These are phyloP conservation scores for Cydia pomonella DNA, from an alignment of 1,140 invertebrate genomes.

Conservation along the genomic window DNA sequence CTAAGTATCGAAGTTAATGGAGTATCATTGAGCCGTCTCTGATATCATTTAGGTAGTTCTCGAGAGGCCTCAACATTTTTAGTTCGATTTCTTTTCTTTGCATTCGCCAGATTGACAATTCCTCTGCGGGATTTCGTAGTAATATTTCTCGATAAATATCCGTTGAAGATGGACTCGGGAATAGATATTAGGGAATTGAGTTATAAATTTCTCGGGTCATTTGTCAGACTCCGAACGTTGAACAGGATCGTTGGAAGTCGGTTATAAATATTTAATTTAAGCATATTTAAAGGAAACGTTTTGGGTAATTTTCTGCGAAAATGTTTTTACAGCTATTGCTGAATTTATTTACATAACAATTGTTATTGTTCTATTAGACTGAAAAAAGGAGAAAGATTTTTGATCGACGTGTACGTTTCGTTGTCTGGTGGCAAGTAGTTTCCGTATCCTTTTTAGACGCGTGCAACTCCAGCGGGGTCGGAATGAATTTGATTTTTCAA, in stretches of 20 bases:
- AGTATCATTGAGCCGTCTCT: neutral
- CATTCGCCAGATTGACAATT: slow-evolving; percentile 17
- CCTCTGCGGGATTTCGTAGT: neutral
- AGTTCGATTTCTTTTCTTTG: neutral
- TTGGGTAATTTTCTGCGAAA: neutral
- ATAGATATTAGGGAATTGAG: slow-evolving; percentile 4
- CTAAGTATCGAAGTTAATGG: slow-evolving; percentile 29
- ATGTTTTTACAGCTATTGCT: neutral
- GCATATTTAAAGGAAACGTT: neutral
- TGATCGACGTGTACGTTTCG: neutral
- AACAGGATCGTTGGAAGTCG: slow-evolving; percentile 8
- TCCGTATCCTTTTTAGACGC: too few relatives aligned
- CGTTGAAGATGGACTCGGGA: neutral
- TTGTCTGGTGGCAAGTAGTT: neutral
- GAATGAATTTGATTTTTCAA: too few relatives aligned
- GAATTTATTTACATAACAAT: slow-evolving; percentile 9
- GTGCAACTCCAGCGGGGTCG: too few relatives aligned
- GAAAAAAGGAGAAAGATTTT: too few relatives aligned
- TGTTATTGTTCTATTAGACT: neutral
- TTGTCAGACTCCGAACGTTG: neutral
- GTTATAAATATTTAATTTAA: slow-evolving; percentile 13
- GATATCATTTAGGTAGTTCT: slow-evolving; percentile 7
- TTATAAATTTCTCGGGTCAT: slow-evolving; percentile 19
- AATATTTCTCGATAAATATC: slow-evolving; percentile 15
- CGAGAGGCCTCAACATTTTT: neutral